Evolutionary conservation across 1,140 invertebrate species (phyloP).

Genomic region (Procambarus virginalis): DNA sequence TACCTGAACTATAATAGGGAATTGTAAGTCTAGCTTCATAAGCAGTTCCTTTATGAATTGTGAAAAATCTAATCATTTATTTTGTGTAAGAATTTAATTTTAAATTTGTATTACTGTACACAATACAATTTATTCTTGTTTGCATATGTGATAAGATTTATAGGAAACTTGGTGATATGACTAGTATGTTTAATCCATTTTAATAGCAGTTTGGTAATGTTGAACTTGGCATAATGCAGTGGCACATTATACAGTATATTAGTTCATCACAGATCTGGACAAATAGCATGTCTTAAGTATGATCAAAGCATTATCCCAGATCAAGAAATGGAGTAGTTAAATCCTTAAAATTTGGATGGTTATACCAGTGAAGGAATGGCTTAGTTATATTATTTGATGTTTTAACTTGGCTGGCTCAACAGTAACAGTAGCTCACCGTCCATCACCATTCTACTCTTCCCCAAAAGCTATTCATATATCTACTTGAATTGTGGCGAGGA

Average conservation of each 20-base stretch:
- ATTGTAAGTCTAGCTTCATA: conserved; percentile 34
- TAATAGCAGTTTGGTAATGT: background rate
- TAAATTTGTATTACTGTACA: background rate
- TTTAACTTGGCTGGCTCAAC: background rate
- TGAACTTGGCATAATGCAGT: background rate
- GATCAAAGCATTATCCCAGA: background rate
- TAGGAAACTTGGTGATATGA: background rate
- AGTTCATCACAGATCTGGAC: background rate
- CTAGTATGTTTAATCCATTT: background rate
- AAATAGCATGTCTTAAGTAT: background rate
- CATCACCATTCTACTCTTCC: background rate
- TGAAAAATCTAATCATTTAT: background rate
- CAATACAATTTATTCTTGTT: background rate
- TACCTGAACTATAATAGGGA: conserved; percentile 61
- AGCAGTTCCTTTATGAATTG: background rate
- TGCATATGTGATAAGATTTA: background rate
- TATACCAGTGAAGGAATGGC: background rate
- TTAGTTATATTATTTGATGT: background rate
- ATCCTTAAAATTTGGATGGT: background rate
- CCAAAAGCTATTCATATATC: background rate
- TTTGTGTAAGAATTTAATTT: background rate
- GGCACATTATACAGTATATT: background rate
- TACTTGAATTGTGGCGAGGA: background rate
- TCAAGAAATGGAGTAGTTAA: background rate
- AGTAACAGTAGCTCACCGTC: background rate